phyloP scores from a whole-genome alignment of 2,797 vertebrate species.

The Carcharodon carcharias region DNA sequence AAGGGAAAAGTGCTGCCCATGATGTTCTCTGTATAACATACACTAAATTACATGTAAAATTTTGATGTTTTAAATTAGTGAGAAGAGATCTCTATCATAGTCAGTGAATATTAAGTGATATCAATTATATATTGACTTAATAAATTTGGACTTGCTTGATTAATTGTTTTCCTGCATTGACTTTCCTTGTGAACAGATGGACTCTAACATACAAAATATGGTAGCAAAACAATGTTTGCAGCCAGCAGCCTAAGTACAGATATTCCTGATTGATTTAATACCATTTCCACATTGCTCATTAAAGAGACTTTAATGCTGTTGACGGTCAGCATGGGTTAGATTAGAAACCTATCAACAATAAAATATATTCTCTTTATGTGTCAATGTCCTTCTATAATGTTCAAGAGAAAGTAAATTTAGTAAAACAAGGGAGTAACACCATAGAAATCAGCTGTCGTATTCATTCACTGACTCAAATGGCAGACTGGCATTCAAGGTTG shows the following conservation, averaged over 20 bases:
- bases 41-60: neutral
- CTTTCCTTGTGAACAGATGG: neutral
- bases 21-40: neutral
- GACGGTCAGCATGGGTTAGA: neutral
- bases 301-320: neutral
- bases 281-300: conserved; percentile 21
- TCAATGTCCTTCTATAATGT: conserved; percentile 15
- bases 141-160: conserved; percentile 13
- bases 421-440: neutral
- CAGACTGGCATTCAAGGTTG: neutral
- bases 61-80: neutral
- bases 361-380: neutral
- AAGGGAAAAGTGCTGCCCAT: too few relatives aligned
- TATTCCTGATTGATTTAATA: conserved; percentile 10
- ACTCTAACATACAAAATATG: neutral
- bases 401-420: conserved; percentile 1
- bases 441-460: neutral
- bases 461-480: neutral
- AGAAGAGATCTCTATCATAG: neutral
- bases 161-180: neutral
- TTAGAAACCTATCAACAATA: neutral
- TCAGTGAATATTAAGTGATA: neutral
- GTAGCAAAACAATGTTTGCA: neutral
- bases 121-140: neutral
- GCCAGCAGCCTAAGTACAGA: neutral